Conservation (phyloP, 2,113 vertebrate genomes). For the Malurus alboscapulatus region DNA sequence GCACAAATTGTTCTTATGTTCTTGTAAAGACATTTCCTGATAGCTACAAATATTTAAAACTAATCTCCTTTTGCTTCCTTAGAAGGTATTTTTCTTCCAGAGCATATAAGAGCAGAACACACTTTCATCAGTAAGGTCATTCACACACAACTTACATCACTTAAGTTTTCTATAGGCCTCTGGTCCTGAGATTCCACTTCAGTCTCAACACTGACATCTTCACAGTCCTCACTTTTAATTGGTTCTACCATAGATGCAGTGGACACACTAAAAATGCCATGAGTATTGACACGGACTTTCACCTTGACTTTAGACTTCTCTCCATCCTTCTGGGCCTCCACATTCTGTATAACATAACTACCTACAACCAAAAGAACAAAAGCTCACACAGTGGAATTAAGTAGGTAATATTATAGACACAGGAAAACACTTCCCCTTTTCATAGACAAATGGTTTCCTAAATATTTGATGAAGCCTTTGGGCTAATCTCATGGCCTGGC, state of each 20-base stretch:
- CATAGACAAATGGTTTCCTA: not conserved
- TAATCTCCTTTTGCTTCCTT: not conserved
- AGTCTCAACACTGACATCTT: slow-evolving; percentile 55
- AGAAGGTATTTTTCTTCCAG: not conserved
- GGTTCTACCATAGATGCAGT: slow-evolving; percentile 80
- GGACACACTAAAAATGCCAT: slow-evolving; percentile 81
- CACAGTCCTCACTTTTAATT: slow-evolving; percentile 70
- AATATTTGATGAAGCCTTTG: not conserved
- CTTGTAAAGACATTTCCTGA: not conserved
- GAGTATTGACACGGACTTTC: slow-evolving; percentile 78
- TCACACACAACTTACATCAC: slow-evolving; percentile 69
- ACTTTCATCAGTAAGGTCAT: not conserved
- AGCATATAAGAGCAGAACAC: not conserved
- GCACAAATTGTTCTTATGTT: not conserved
- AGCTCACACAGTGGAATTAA: not conserved
- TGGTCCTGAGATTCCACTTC: slow-evolving; percentile 68
- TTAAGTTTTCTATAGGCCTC: slow-evolving; percentile 46
- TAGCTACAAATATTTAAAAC: not conserved
- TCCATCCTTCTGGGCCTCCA: slow-evolving; percentile 79
- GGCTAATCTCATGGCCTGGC: not conserved
- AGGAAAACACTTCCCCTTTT: not conserved
- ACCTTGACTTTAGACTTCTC: slow-evolving; percentile 83
- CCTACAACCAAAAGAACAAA: slow-evolving; percentile 58
- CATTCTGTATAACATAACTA: slow-evolving; percentile 80
- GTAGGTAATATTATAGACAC: not conserved